Base-by-base conservation (phyloP, 2,113 vertebrate genomes). In the Aspidoscelis tigris region DNA sequence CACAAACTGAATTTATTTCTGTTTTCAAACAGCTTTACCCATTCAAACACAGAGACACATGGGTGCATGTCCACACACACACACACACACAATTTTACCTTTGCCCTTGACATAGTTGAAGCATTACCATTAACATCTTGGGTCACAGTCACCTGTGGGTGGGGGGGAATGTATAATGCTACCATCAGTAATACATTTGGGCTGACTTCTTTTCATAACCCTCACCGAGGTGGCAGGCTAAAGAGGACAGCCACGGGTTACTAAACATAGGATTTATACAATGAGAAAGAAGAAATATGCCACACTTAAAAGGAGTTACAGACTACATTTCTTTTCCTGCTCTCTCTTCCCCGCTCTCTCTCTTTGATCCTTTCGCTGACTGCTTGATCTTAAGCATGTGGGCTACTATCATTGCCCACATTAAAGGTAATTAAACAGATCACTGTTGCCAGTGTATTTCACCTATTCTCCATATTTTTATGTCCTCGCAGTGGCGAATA, bases 181-280 rank as follows among this genome's bases (percentile, higher is more conserved):
- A 83, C 91, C 88, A 88, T 89, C 86, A 81, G 85, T 91, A 94
- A 93, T 93, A 95, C 92, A 92, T 94, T 93, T 88, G 92, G 87
- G 84, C 92, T 91, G 91, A 91, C 92, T 94, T 93, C 91, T 93
- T 93, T 94, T 93, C 94, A 91, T 93, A 93, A 91, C 80, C 87
- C 74, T 81, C 90, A 91, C 86, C 86, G 84, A 93, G 84, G 87
- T 92, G 86, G 79, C 0, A 9, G 90, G 89, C 92, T 84, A 83
- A 89, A 85, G 84, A 94, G 73, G 83, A 88, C 87, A 89, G 94
- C 92, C 85, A 94, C 92, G 94, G 93, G 93, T 95, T 95, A 93
- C 92, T 93, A 93, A 94, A 91, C 92, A 91, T 84, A 55, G 89
- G 91, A 95, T 95, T 94, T 95, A 94, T 95, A 94, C 89, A 95